Conservation (phyloP, 92 coral and sea anemone genomes). For the Bergia sp. region DNA sequence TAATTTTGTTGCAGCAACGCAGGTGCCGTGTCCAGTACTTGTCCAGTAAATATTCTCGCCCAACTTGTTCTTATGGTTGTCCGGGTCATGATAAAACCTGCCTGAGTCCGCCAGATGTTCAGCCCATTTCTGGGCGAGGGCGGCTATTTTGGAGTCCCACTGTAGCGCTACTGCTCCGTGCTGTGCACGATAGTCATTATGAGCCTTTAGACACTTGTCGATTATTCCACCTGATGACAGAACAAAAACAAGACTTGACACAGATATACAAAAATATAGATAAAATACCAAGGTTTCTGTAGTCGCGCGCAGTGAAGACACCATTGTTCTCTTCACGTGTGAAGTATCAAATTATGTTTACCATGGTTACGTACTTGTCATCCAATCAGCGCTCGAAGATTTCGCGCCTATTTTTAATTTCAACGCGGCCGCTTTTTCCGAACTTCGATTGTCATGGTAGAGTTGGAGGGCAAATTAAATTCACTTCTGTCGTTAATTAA, state of each 20-base stretch:
- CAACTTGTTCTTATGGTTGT: not conserved
- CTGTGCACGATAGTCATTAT: not conserved
- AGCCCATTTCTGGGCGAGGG: constrained; percentile 26
- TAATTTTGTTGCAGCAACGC: constrained; percentile 9
- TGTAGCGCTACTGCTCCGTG: not conserved
- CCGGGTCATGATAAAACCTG: constrained; percentile 23
- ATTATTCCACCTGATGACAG: constrained; percentile 12
- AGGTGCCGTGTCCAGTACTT: constrained; percentile 4
- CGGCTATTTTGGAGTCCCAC: constrained; percentile 1
- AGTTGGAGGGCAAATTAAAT: too few species aligned
- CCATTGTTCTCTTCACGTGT: too few species aligned
- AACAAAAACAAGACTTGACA: not conserved
- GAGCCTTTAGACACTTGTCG: constrained; percentile 8
- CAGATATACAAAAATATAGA: too few species aligned
- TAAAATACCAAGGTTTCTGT: too few species aligned
- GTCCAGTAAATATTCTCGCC: constrained; percentile 35
- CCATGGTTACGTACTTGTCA: too few species aligned
- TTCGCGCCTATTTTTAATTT: too few species aligned
- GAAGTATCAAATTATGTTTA: too few species aligned
- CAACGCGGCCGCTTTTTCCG: too few species aligned
- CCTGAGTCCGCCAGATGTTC: constrained; percentile 11
- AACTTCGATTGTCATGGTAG: too few species aligned
- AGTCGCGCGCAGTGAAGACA: too few species aligned
- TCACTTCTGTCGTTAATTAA: too few species aligned
- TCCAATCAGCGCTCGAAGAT: too few species aligned